These are phyloP conservation scores for Chlamydotis undulata DNA, from an alignment of 2,113 vertebrate genomes.

Conservation along the genomic window DNA sequence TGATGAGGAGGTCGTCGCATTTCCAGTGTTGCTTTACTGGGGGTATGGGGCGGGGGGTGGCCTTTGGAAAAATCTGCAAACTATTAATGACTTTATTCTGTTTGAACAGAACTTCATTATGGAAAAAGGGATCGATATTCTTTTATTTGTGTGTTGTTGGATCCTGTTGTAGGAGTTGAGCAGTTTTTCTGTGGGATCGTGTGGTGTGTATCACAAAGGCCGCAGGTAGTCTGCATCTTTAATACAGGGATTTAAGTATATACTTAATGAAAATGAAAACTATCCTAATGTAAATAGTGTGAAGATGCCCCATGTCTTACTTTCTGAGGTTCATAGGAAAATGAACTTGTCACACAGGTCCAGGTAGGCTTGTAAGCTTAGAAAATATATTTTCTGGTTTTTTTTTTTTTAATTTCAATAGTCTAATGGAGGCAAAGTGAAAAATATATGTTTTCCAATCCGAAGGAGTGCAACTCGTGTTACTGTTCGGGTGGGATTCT, in stretches of 20 bases:
- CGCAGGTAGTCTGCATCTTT: background rate
- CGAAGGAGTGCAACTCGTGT: background rate
- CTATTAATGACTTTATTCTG: background rate
- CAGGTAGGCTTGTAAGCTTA: background rate
- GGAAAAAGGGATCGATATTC: background rate
- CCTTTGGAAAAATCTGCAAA: background rate
- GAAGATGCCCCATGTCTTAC: background rate
- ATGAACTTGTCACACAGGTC: background rate
- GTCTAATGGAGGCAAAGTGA: background rate
- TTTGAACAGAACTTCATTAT: background rate
- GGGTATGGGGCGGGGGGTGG: background rate
- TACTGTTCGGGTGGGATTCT: background rate
- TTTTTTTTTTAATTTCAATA: background rate
- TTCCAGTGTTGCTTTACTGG: background rate
- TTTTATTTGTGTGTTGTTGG: background rate
- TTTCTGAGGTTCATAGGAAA: background rate
- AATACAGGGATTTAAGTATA: accelerated
- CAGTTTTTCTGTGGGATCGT: background rate
- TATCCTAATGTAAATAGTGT: accelerated
- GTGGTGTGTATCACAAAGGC: background rate
- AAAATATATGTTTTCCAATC: background rate
- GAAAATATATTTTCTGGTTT: background rate
- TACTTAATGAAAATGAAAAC: background rate
- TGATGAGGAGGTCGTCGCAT: background rate
- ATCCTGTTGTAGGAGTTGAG: background rate